A percentile compares a stretch with the other conserved stretches of the same genome.
Evolutionary conservation across 2,113 vertebrate species (phyloP).

Genomic region (Egretta garzetta): DNA sequence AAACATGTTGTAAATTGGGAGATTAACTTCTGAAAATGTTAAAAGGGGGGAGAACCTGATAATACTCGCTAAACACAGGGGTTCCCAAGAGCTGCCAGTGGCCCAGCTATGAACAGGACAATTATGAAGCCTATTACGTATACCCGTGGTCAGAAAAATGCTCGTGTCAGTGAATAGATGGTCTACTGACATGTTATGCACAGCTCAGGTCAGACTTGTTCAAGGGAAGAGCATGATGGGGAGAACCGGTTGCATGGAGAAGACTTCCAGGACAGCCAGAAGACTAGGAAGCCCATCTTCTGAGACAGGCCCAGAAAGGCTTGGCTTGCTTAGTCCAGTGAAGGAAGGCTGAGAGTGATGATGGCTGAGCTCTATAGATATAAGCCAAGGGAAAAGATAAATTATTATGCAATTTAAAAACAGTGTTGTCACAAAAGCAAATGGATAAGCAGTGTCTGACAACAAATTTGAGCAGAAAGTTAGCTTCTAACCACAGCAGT

Average conservation of each 20-base stretch:
- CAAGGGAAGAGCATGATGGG: not conserved
- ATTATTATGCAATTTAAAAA: not conserved
- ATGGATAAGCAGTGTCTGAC: not conserved
- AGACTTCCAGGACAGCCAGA: not conserved
- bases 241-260: not conserved
- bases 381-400: not conserved
- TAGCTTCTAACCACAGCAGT: not conserved
- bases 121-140: accelerated
- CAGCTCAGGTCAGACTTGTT: not conserved
- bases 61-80: not conserved
- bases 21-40: not conserved
- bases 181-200: not conserved
- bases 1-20: not conserved
- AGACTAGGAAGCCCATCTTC: not conserved
- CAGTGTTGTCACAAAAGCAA: not conserved
- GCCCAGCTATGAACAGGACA: not conserved
- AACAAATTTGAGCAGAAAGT: not conserved
- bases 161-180: not conserved
- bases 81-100: not conserved
- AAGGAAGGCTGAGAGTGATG: not conserved
- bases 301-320: not conserved
- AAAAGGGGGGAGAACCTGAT: not conserved
- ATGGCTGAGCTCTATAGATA: not conserved
- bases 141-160: not conserved
- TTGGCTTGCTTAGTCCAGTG: not conserved